phyloP scores from a whole-genome alignment of 2,113 vertebrate species.

The Shinisaurus crocodilurus region DNA sequence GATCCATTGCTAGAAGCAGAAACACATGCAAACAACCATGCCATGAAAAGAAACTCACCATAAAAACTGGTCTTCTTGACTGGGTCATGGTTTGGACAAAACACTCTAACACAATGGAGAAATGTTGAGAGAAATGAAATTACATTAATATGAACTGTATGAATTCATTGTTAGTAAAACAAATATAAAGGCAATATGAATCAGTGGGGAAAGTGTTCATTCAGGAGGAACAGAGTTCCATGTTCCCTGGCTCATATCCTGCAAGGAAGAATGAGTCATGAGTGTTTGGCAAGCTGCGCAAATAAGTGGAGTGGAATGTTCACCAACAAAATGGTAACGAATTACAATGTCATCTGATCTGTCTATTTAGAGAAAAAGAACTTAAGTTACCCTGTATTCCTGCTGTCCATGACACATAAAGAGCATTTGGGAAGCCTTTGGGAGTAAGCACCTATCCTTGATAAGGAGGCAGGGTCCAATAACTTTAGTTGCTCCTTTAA shows the following conservation, averaged over 20 bases:
- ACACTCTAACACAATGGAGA: conserved; percentile 72
- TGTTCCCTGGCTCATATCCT: not conserved
- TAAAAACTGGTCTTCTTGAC: conserved; percentile 55
- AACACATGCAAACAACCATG: conserved; percentile 21
- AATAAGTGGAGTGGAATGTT: not conserved
- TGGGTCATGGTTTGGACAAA: conserved; percentile 75
- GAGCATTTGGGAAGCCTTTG: not conserved
- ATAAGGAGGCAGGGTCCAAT: not conserved
- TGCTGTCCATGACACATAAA: not conserved
- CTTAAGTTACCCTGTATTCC: not conserved
- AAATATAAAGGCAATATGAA: not conserved
- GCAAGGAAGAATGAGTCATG: not conserved
- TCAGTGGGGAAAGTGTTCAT: not conserved
- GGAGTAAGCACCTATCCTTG: not conserved
- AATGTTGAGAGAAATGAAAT: conserved; percentile 67
- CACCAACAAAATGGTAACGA: not conserved
- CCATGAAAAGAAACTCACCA: conserved; percentile 66
- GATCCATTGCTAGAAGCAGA: not conserved
- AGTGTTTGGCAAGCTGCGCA: not conserved
- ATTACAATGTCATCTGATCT: not conserved
- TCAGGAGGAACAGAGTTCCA: not conserved
- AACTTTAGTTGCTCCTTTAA: not conserved
- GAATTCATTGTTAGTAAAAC: not conserved
- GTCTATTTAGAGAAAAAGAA: not conserved
- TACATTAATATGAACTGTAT: conserved; percentile 54